phyloP scores from a whole-genome alignment of 2,888 invertebrate genomes.

The Caenorhabditis sulstoni region DNA sequence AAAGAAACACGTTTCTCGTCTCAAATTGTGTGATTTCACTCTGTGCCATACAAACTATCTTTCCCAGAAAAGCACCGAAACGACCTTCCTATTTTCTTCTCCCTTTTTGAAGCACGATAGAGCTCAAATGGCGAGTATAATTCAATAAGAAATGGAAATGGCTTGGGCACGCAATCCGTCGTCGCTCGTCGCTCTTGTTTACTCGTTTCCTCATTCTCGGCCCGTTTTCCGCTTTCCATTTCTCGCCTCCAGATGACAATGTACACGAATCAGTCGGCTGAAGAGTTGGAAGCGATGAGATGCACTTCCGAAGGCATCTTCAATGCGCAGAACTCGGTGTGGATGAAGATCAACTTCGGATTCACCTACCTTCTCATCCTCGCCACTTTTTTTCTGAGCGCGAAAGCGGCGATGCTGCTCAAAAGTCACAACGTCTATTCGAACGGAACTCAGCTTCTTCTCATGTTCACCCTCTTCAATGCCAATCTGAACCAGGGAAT shows the following conservation, averaged over 20 bases:
- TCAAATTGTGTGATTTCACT: no score
- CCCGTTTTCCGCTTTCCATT: neutral
- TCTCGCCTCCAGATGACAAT: slow-evolving; percentile 4
- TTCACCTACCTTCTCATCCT: slow-evolving; percentile 8
- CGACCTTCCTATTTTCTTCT: neutral
- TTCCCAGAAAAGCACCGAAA: neutral
- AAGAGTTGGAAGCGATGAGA: slow-evolving; percentile 33
- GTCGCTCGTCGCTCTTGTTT: neutral
- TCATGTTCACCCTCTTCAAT: slow-evolving; percentile 28
- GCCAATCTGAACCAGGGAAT: slow-evolving; percentile 31
- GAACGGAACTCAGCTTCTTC: slow-evolving; percentile 26
- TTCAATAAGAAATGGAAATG: neutral
- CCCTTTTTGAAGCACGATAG: no score
- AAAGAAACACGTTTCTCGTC: no score
- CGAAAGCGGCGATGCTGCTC: slow-evolving; percentile 26
- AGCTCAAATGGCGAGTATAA: no score
- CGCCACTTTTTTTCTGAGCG: slow-evolving; percentile 12
- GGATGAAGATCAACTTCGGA: slow-evolving; percentile 28
- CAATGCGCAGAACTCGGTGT: slow-evolving; percentile 34
- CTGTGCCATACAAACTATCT: no score
- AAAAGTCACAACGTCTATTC: slow-evolving; percentile 45
- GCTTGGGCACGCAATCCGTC: slow-evolving; percentile 11
- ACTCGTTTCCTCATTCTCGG: neutral
- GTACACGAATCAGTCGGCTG: slow-evolving; percentile 48
- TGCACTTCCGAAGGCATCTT: slow-evolving; percentile 49